Percentiles rank a stretch among this genome's conserved stretches.
phyloP scores from a whole-genome alignment of 2,888 invertebrate species.

The Amiota communis region DNA sequence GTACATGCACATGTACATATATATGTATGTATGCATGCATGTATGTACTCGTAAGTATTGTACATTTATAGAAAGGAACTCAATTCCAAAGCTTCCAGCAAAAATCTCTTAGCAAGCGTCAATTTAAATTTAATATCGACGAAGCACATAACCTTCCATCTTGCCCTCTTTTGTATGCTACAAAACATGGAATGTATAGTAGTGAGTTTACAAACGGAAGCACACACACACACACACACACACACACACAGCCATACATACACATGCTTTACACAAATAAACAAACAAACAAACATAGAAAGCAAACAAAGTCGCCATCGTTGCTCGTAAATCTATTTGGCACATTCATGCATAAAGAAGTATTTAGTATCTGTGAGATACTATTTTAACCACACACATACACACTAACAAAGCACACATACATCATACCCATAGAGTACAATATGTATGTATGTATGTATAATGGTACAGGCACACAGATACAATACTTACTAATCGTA shows the following conservation, averaged over 20 bases:
- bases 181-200: conserved; percentile 8
- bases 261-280: background rate
- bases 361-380: conserved; percentile 68
- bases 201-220: background rate
- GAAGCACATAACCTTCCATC: conserved; percentile 33
- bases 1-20: no score
- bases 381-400: conserved; percentile 61
- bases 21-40: no score
- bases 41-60: no score
- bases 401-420: conserved; percentile 8
- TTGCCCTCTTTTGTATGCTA: conserved; percentile 51
- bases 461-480: background rate
- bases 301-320: conserved; percentile 14
- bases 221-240: conserved; percentile 29
- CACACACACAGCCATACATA: background rate
- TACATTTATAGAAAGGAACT: background rate
- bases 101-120: conserved; percentile 41
- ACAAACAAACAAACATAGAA: background rate
- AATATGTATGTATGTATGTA: background rate
- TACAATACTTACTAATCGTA: no score
- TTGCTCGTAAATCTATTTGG: conserved; percentile 68
- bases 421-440: conserved; percentile 23
- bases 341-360: conserved; percentile 66
- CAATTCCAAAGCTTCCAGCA: background rate
- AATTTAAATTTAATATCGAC: conserved; percentile 68